Evolutionary conservation across 2,113 vertebrate species (phyloP).

Genomic region (Athene noctua): DNA sequence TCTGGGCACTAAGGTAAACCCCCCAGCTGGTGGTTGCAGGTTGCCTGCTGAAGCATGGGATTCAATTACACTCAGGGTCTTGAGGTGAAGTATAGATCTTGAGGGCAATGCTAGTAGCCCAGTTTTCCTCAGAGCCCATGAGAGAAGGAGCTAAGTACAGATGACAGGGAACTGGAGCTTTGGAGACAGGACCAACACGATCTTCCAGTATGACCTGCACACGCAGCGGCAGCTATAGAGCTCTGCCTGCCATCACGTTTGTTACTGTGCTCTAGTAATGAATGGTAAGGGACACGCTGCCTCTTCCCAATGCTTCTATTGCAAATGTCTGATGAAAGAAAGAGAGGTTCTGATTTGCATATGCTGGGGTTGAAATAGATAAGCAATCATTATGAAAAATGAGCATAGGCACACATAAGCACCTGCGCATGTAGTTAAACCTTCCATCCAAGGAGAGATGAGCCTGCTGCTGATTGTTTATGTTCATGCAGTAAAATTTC

Average conservation of each 20-base stretch:
- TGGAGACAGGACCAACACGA: neutral
- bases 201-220: neutral
- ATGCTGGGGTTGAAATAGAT: neutral
- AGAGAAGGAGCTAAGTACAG: neutral
- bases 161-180: neutral
- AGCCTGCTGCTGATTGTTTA: neutral
- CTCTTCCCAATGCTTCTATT: neutral
- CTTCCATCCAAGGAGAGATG: slow-evolving; percentile 1
- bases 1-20: neutral
- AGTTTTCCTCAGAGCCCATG: neutral
- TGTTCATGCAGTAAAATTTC: neutral
- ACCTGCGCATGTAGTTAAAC: neutral
- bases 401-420: neutral
- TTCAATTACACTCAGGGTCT: neutral
- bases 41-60: neutral
- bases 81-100: neutral
- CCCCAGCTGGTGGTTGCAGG: neutral
- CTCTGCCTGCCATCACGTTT: neutral
- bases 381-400: slow-evolving; percentile 37
- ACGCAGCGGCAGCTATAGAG: neutral
- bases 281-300: neutral
- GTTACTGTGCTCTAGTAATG: neutral
- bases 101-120: neutral
- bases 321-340: neutral
- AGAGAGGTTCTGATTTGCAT: slow-evolving; percentile 11